Conservation (phyloP, 2,797 vertebrate species). For the Propithecus deckenii region DNA sequence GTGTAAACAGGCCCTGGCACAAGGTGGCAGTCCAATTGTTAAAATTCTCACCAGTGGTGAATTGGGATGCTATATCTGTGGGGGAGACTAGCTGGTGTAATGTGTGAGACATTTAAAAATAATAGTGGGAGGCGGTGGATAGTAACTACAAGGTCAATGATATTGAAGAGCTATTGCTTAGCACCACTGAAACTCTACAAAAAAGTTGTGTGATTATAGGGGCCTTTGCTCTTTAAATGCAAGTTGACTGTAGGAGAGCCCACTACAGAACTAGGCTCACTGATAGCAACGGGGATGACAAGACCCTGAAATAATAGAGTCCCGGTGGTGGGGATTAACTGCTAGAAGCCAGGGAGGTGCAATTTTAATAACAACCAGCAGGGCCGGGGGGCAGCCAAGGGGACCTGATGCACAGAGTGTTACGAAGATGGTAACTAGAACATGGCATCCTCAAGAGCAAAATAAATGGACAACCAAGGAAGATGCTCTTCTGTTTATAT, state of each 20-base stretch:
- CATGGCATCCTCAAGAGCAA: neutral
- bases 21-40: neutral
- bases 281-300: neutral
- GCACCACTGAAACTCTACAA: neutral
- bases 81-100: neutral
- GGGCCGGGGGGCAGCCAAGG: neutral
- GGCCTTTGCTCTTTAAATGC: neutral
- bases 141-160: neutral
- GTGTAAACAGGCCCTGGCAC: neutral
- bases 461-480: neutral
- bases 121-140: neutral
- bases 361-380: neutral
- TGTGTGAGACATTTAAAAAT: neutral
- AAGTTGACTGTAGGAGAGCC: neutral
- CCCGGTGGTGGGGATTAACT: neutral
- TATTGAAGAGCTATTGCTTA: neutral
- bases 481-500: neutral
- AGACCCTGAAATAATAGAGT: neutral
- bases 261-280: neutral
- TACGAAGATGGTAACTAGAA: neutral
- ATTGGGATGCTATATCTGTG: neutral
- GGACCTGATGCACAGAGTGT: neutral
- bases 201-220: neutral
- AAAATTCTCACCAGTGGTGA: conserved; percentile 2
- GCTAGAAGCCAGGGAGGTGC: neutral